Conservation (phyloP, 2,113 vertebrate species). For the Oryzias melastigma region DNA sequence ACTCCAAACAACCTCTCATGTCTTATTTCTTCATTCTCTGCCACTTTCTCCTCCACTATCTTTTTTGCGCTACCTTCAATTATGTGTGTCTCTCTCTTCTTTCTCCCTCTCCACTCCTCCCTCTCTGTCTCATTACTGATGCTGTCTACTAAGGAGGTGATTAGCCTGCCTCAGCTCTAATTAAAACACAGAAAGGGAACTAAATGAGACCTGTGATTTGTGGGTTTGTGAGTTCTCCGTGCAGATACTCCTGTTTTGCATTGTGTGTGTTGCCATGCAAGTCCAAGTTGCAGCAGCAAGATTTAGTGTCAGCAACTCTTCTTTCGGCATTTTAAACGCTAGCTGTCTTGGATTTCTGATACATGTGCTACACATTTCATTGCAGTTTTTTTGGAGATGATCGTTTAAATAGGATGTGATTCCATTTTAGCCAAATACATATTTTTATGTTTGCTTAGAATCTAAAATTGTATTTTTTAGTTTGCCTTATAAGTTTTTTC, state of each 20-base stretch:
- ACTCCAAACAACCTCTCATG: constrained; percentile 51
- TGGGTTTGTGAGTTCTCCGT: constrained; percentile 31
- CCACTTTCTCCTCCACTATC: constrained; percentile 34
- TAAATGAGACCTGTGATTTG: constrained; percentile 73
- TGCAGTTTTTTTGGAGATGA: constrained; percentile 14
- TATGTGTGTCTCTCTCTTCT: constrained; percentile 39
- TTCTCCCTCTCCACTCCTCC: constrained; percentile 58
- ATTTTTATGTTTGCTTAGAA: too few relatives aligned
- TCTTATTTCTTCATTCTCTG: constrained; percentile 45
- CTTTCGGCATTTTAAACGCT: constrained; percentile 11
- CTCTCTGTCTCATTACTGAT: constrained; percentile 67
- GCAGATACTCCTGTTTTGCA: constrained; percentile 5
- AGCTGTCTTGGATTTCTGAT: constrained; percentile 17
- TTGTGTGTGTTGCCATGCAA: neutral
- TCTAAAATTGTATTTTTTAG: too few relatives aligned
- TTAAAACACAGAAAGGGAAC: constrained; percentile 70
- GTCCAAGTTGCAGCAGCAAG: neutral
- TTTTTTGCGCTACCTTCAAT: constrained; percentile 50
- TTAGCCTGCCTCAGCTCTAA: constrained; percentile 69
- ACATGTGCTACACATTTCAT: constrained; percentile 8
- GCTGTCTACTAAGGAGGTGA: constrained; percentile 75
- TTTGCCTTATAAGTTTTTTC: too few relatives aligned
- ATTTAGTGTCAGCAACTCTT: constrained; percentile 14
- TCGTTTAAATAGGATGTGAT: constrained; percentile 18
- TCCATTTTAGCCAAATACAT: too few relatives aligned